phyloP scores from a whole-genome alignment of 2,888 invertebrate genomes.

The Parapristionchus giblindavisi region DNA sequence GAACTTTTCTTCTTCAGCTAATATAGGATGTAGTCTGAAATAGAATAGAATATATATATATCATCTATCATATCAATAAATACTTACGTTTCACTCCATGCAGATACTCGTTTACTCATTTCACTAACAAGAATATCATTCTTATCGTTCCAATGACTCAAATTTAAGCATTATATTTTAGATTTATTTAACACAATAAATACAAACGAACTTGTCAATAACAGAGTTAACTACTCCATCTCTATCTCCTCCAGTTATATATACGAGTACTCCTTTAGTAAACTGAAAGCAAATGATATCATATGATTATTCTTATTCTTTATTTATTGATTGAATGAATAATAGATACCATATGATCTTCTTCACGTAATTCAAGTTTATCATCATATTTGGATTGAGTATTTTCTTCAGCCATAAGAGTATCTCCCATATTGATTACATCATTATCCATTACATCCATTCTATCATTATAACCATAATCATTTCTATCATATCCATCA shows the following conservation, averaged over 20 bases:
- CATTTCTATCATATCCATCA: not conserved
- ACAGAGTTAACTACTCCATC: too few relatives aligned
- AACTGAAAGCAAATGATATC: too few relatives aligned
- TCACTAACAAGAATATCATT: too few relatives aligned
- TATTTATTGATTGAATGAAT: not conserved
- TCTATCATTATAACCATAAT: not conserved
- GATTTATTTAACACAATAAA: too few relatives aligned
- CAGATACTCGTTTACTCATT: not conserved
- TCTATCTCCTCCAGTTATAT: too few relatives aligned
- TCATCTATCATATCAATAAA: not conserved
- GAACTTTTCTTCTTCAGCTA: conserved; percentile 24
- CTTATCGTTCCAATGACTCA: too few relatives aligned
- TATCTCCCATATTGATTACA: conserved; percentile 1
- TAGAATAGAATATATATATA: not conserved
- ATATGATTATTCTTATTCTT: not conserved
- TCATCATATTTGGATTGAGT: not conserved
- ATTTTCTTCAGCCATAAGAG: too few relatives aligned
- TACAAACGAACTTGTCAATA: too few relatives aligned
- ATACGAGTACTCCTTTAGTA: too few relatives aligned
- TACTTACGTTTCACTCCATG: conserved; percentile 1
- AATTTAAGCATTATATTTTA: too few relatives aligned
- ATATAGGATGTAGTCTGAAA: conserved; percentile 6
- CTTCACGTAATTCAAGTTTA: not conserved
- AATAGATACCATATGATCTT: not conserved
- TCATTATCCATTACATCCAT: conserved; percentile 2